Base-by-base conservation (phyloP, 2,797 vertebrate genomes). In the Hypotaenidia okinawae region DNA sequence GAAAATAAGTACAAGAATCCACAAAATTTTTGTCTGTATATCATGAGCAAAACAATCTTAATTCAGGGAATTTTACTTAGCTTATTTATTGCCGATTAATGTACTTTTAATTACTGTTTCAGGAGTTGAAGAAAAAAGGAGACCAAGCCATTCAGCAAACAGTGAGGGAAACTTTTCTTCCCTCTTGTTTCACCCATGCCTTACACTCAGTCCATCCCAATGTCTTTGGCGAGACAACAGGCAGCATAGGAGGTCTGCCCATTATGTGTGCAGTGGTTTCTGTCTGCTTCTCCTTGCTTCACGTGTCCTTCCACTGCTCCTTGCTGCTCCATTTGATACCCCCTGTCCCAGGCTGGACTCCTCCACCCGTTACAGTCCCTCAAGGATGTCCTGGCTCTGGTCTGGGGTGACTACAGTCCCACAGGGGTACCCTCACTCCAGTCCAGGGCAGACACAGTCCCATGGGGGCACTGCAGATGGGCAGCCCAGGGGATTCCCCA, bases 171-270 rank as follows among this genome's bases (percentile, higher is more conserved):
- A 18, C 30, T 52, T 9, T 30, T 68, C 35, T 21, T 64, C 16
- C 12, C 28, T 16, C 52, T 7, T n/a, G 28, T 32, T 24, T 27
- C 54, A 3, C 6, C 66, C 35, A 5, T 6, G 73, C 57, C 66
- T 9, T 8, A 9, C 6, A 3, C 35, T 37, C 6, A 5, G 57
- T 21, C 37, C 62, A 59, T 22, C 52, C 33, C 68, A 55, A 15
- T 0, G 3, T 41, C 69, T n/a, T 15, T 4, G 25, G 32, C 0
- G 1, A 76, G 58, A 58, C 2, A 0, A 43, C 13, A 39, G 41
- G 61, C 32, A 68, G 21, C 66, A 9, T 2, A 13, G 52, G 17
- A 32, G 37, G 39, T n/a, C 54, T 7, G 5, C 1, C 22, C 6
- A 30, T 6, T n/a, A 12, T 2, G 6, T 1, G 14, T 3, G 30